phyloP scores from a whole-genome alignment of 2,113 vertebrate genomes.

The Saccopteryx bilineata region DNA sequence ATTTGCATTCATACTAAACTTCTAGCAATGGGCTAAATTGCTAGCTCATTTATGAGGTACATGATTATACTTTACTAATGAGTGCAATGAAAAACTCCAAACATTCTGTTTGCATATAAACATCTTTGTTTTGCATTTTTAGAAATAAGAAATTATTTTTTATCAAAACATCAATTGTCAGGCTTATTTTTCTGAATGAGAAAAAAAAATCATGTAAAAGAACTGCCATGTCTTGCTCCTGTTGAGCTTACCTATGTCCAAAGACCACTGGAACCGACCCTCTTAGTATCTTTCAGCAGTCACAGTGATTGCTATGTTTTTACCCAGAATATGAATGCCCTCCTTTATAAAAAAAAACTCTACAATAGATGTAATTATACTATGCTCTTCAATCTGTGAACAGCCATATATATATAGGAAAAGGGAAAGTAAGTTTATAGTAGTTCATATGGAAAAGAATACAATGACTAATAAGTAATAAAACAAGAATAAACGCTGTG shows the following conservation, averaged over 20 bases:
- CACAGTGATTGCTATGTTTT: conserved; percentile 41
- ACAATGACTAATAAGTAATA: too few relatives aligned
- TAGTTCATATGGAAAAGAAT: background rate
- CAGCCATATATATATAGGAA: background rate
- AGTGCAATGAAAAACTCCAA: background rate
- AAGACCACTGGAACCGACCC: background rate
- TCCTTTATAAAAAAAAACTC: background rate
- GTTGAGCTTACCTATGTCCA: background rate
- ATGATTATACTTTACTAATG: conserved; percentile 16
- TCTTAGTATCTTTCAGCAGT: conserved; percentile 53
- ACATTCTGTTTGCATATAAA: conserved; percentile 24
- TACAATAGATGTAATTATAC: background rate
- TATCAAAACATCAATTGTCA: conserved; percentile 35
- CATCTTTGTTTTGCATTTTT: conserved; percentile 21
- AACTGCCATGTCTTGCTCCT: background rate
- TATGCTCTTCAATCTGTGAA: background rate
- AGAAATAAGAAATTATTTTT: conserved; percentile 61
- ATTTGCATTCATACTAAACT: background rate
- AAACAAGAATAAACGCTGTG: background rate
- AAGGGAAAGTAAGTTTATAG: background rate
- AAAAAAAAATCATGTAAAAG: conserved; percentile 3
- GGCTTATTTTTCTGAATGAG: conserved; percentile 1
- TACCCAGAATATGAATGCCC: background rate
- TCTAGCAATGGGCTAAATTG: background rate
- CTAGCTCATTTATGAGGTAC: background rate